Evolutionary conservation across 2,888 invertebrate genomes (phyloP).

Genomic region (Tuta absoluta): DNA sequence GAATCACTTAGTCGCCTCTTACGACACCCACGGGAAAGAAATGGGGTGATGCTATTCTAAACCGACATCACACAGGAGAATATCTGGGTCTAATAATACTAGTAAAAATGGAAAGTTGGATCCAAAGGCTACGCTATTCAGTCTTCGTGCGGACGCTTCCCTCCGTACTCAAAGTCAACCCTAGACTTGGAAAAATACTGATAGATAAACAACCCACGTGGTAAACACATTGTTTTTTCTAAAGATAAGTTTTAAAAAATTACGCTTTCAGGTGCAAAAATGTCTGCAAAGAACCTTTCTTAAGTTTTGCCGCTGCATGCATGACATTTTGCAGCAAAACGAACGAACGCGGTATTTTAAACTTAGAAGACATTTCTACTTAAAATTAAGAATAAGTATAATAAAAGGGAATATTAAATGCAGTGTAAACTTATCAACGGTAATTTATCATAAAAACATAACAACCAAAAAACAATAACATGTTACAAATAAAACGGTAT

Average conservation of each 20-base stretch:
- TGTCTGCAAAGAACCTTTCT: too few relatives aligned
- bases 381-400: not conserved
- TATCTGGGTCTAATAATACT: not conserved
- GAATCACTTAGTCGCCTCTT: too few relatives aligned
- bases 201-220: too few relatives aligned
- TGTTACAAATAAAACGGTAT: not conserved
- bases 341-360: not conserved
- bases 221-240: not conserved
- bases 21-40: too few relatives aligned
- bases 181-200: conserved; percentile 3
- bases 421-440: not conserved
- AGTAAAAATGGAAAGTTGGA: conserved; percentile 32
- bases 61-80: too few relatives aligned
- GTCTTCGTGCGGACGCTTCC: conserved; percentile 45
- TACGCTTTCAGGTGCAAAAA: too few relatives aligned
- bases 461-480: not conserved
- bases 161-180: not conserved
- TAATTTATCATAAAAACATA: not conserved
- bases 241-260: too few relatives aligned
- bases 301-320: not conserved
- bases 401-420: not conserved
- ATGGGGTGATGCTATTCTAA: too few relatives aligned
- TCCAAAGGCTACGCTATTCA: conserved; percentile 45
- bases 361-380: conserved; percentile 10
- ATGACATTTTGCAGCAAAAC: not conserved